Conservation (phyloP, 2,888 invertebrate genomes). For the Rhynchonema sp. region DNA sequence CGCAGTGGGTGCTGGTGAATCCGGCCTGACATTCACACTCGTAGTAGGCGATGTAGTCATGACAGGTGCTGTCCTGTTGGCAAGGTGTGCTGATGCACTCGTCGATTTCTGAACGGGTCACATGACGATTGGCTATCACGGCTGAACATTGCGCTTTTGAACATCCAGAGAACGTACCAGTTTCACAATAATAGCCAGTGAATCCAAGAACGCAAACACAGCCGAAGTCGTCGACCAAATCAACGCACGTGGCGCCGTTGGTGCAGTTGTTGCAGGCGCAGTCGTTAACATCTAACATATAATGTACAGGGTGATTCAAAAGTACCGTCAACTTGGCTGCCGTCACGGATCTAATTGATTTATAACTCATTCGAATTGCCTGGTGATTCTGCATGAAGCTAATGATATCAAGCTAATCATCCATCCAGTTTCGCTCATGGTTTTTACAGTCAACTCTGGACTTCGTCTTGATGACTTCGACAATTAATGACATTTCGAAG, state of each 20-base stretch:
- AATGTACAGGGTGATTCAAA: too few relatives aligned
- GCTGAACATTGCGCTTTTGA: neutral
- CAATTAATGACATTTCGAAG: too few relatives aligned
- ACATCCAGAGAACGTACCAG: neutral
- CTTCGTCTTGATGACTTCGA: too few relatives aligned
- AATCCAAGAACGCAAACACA: neutral
- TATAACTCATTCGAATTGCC: too few relatives aligned
- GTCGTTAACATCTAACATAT: neutral
- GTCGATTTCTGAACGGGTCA: neutral
- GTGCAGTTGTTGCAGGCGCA: neutral
- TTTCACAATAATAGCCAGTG: neutral
- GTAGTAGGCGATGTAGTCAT: neutral
- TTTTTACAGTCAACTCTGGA: too few relatives aligned
- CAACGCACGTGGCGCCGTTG: constrained; percentile 2
- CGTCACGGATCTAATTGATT: too few relatives aligned
- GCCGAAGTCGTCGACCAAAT: neutral
- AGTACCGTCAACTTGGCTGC: too few relatives aligned
- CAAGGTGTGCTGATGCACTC: neutral
- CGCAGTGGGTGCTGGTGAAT: constrained; percentile 78
- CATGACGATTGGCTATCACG: too few relatives aligned
- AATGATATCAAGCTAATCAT: too few relatives aligned
- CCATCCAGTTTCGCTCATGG: too few relatives aligned
- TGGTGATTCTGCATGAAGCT: too few relatives aligned
- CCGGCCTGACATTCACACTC: constrained; percentile 66
- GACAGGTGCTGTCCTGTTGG: neutral